phyloP scores from a whole-genome alignment of 2,888 invertebrate genomes.

The Nomada hirtipes region DNA sequence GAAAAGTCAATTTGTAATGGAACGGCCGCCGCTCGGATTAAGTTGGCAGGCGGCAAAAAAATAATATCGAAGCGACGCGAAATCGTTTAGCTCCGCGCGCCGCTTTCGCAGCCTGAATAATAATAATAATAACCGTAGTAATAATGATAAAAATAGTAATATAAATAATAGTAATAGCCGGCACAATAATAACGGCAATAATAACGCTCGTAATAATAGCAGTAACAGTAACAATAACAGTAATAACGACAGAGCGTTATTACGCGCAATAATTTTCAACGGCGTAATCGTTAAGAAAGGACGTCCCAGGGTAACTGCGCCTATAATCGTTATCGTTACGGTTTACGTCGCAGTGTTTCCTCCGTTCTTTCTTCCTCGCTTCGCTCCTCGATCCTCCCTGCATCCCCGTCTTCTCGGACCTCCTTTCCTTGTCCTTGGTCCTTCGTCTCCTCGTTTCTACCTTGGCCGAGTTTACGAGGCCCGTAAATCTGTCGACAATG shows the following conservation, averaged over 20 bases:
- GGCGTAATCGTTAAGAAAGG: slow-evolving; percentile 84
- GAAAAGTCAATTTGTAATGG: slow-evolving; percentile 29
- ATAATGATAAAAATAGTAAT: slow-evolving; percentile 70
- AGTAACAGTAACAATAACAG: slow-evolving; percentile 82
- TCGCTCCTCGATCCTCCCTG: slow-evolving; percentile 37
- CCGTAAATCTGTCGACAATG: background rate
- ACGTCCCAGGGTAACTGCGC: slow-evolving; percentile 82
- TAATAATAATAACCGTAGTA: slow-evolving; percentile 61
- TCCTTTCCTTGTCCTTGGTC: background rate
- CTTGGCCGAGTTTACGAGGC: background rate
- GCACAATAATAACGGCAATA: slow-evolving; percentile 70
- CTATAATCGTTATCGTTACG: slow-evolving; percentile 85
- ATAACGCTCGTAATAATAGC: slow-evolving; percentile 77
- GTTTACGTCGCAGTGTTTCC: slow-evolving; percentile 81
- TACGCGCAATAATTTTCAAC: slow-evolving; percentile 83
- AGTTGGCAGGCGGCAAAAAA: slow-evolving; percentile 13
- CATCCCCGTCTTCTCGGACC: slow-evolving; percentile 52
- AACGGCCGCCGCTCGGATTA: slow-evolving; percentile 29
- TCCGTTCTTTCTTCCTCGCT: slow-evolving; percentile 53
- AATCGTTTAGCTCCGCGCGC: slow-evolving; percentile 21
- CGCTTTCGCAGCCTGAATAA: slow-evolving; percentile 26
- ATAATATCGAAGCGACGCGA: slow-evolving; percentile 30
- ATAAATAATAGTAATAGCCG: slow-evolving; percentile 64
- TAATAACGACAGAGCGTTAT: slow-evolving; percentile 83
- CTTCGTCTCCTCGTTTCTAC: background rate